Evolutionary conservation across 2,113 vertebrate genomes (phyloP).

Genomic region (Hiodon alosoides): DNA sequence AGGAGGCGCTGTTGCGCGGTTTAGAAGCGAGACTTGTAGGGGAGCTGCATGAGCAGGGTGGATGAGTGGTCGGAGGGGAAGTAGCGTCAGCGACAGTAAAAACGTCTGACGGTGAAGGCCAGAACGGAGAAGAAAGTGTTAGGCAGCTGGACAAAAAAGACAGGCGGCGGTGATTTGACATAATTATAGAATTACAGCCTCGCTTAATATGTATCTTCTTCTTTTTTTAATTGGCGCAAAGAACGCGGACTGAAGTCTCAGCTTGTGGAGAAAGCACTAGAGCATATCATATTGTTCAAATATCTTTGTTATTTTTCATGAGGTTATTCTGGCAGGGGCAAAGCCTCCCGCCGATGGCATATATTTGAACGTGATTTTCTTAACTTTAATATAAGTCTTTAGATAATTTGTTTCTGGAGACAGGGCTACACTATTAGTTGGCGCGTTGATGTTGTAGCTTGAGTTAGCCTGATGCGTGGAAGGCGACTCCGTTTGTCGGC

Average conservation of each 20-base stretch:
- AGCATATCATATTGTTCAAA: slow-evolving; percentile 46
- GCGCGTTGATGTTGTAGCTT: too few relatives aligned
- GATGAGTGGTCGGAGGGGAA: neutral
- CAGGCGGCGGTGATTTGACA: neutral
- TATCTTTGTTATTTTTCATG: slow-evolving; percentile 18
- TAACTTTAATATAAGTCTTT: neutral
- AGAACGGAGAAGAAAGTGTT: neutral
- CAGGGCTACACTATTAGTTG: neutral
- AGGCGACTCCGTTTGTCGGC: neutral
- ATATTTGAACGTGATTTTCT: neutral
- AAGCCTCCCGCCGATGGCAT: neutral
- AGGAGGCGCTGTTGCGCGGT: slow-evolving; percentile 35
- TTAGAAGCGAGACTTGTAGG: slow-evolving; percentile 9
- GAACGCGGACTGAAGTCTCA: slow-evolving; percentile 55
- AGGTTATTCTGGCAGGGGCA: slow-evolving; percentile 17
- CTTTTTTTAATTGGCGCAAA: slow-evolving; percentile 30
- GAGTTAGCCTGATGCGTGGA: neutral
- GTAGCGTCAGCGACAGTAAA: neutral
- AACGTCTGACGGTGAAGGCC: neutral
- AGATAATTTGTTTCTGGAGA: neutral
- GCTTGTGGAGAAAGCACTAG: slow-evolving; percentile 52
- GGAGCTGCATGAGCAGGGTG: neutral
- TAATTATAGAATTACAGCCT: neutral
- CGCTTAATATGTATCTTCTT: neutral
- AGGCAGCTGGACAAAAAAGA: neutral